These are phyloP conservation scores for Platichthys flesus DNA, from an alignment of 2,113 vertebrate species.

Conservation along the genomic window DNA sequence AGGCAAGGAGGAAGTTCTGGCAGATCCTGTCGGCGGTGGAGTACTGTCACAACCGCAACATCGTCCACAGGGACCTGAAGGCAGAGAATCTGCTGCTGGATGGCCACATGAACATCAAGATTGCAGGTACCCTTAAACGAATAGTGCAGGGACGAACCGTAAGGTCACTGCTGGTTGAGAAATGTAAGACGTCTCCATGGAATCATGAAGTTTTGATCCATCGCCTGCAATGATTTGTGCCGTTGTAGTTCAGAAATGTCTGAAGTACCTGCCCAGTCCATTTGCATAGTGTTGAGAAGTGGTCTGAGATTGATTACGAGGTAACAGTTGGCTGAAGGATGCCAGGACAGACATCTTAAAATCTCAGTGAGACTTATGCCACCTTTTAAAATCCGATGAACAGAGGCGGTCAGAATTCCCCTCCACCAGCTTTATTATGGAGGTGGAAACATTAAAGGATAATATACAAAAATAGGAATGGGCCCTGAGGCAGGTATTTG, in stretches of 20 bases:
- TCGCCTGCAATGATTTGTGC: conserved; percentile 37
- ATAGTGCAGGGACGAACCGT: not conserved
- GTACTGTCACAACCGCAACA: conserved; percentile 93
- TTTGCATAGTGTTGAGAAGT: conserved; percentile 50
- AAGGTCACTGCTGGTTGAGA: conserved; percentile 13
- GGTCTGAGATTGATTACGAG: conserved; percentile 28
- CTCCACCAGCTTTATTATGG: conserved; percentile 14
- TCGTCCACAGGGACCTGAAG: conserved; percentile 97
- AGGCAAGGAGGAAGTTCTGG: conserved; percentile 97
- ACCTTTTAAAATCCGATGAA: conserved; percentile 18
- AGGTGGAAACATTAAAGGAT: conserved; percentile 11
- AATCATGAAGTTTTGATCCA: conserved; percentile 31
- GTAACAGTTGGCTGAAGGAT: conserved; percentile 34
- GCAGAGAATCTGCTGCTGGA: conserved; percentile 97
- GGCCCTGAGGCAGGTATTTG: conserved; percentile 37
- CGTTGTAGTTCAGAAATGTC: conserved; percentile 48
- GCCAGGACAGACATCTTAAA: not conserved
- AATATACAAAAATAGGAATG: not conserved
- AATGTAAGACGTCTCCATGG: not conserved
- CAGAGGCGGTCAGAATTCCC: conserved; percentile 1
- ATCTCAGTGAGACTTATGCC: conserved; percentile 3
- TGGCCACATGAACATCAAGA: conserved; percentile 98
- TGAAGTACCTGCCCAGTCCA: conserved; percentile 41
- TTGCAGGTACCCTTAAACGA: conserved; percentile 88
- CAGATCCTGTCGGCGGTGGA: conserved; percentile 97